A percentile compares a stretch with the other conserved stretches of the same genome.
phyloP scores from a whole-genome alignment of 2,888 invertebrate genomes.

The Polietes domitor region DNA sequence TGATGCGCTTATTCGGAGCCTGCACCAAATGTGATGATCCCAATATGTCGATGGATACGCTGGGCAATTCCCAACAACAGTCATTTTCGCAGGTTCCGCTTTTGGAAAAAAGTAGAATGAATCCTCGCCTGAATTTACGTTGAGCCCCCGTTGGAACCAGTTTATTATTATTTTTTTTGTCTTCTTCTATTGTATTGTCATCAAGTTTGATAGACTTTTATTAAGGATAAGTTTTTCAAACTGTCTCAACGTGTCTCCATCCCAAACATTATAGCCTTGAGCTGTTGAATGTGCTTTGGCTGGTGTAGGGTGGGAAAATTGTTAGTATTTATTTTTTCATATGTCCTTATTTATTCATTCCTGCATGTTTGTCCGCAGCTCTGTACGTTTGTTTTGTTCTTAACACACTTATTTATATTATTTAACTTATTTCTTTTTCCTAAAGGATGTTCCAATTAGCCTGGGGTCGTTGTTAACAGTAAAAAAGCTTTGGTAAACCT shows the following conservation, averaged over 20 bases:
- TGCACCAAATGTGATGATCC: constrained; percentile 75
- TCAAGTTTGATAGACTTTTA: background rate
- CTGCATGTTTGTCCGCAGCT: background rate
- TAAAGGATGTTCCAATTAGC: too few species aligned
- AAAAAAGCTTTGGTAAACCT: too few species aligned
- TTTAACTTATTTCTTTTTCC: background rate
- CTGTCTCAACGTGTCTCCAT: background rate
- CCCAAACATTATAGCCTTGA: too few species aligned
- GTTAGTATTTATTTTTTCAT: background rate
- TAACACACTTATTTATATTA: background rate
- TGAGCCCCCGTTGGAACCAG: constrained; percentile 41
- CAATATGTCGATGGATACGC: constrained; percentile 65
- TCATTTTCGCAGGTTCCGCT: constrained; percentile 74
- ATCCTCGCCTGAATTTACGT: constrained; percentile 63
- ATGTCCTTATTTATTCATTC: background rate
- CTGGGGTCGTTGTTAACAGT: too few species aligned
- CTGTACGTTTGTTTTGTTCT: background rate
- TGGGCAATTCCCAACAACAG: constrained; percentile 66
- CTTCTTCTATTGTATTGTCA: background rate
- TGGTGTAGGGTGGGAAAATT: background rate
- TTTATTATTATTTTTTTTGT: too few species aligned
- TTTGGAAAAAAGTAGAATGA: constrained; percentile 68
- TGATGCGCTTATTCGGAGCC: constrained; percentile 74
- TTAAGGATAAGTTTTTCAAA: background rate
- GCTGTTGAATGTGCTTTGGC: constrained; percentile 11